Evolutionary conservation across 2,113 vertebrate species (phyloP), one percentile per base, ranked within the genome.

Genomic region (Crotalus viridis): DNA sequence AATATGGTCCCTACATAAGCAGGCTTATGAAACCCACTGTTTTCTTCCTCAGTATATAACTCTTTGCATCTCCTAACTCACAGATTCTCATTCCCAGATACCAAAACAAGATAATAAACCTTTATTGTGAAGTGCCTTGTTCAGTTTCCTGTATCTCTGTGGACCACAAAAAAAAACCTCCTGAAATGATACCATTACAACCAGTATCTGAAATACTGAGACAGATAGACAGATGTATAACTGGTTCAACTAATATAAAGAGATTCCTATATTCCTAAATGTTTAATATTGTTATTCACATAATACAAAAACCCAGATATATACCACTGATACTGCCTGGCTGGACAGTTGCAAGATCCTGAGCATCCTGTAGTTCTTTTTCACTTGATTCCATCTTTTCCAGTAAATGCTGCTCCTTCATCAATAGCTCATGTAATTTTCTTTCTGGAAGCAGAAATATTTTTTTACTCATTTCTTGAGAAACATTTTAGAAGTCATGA

Each of bases 381-480:
- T 86, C 22, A n/a, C 85, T 87, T 39, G n/a, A 64, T 90, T 93
- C 85, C 24, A 90, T 0, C n/a, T 64, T 90, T 69, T 48, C 8
- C 24, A 22, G 22, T 21, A 86, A 43, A 24, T 89, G 1, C 4
- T 89, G 1, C 48, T 61, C 52, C 33, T 89, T 90, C 24, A 52
- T 56, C 24, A 46, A 26, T 12, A 90, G 33, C 24, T 90, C 55
- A 26, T 85, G 43, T 86, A 61, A 59, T 86, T 90, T 28, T 21
- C 9, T 28, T 59, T 93, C 92, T 93, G 54, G n/a, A 90, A n/a
- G 85, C 24, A 74, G 59, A 88, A 91, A 69, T 56, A 3, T 91
- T 88, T 87, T 55, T 39, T n/a, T 2, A 55, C 9, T 87, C 10
- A 52, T 7, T 2, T 46, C 33, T 54, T 89, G 91, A 52, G 59